A percentile compares a stretch with the other conserved stretches of the same genome.
Evolutionary conservation across 1,140 invertebrate species (phyloP).

Genomic region (Cepaea nemoralis): DNA sequence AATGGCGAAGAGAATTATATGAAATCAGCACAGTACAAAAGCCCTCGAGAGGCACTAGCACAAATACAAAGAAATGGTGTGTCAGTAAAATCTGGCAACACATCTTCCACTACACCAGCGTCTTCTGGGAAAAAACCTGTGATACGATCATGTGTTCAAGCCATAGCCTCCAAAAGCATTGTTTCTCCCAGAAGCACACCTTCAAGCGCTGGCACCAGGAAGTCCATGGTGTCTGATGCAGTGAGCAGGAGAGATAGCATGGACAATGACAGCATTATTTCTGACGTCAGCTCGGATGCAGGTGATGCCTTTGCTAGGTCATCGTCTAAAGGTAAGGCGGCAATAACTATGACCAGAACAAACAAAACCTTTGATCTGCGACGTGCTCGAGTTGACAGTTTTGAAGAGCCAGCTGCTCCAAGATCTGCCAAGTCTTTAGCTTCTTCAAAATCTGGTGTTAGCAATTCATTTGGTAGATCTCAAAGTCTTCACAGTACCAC

Average conservation of each 20-base stretch:
- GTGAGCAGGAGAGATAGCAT: conserved; percentile 55
- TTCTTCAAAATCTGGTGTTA: conserved; percentile 41
- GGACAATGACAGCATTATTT: conserved; percentile 46
- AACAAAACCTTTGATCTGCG: conserved; percentile 73
- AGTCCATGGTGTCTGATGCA: conserved; percentile 59
- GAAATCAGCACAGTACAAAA: conserved; percentile 59
- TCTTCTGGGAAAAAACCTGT: conserved; percentile 22
- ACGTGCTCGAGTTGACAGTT: conserved; percentile 67
- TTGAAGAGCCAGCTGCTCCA: conserved; percentile 51
- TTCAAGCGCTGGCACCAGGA: not conserved
- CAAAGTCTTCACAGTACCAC: conserved; percentile 44
- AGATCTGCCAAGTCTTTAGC: conserved; percentile 44
- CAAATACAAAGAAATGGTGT: conserved; percentile 14
- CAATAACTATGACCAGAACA: conserved; percentile 69
- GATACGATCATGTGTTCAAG: conserved; percentile 38
- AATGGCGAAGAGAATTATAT: conserved; percentile 63
- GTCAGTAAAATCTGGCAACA: not conserved
- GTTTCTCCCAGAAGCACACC: conserved; percentile 25
- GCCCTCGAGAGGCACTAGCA: conserved; percentile 60
- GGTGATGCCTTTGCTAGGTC: conserved; percentile 51
- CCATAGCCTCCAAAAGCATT: conserved; percentile 31
- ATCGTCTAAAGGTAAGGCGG: conserved; percentile 62
- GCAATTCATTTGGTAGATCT: conserved; percentile 41
- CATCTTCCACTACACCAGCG: not conserved
- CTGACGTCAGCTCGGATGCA: conserved; percentile 48